Conservation (phyloP, 2,113 vertebrate species). For the Drymodes brunneopygia region DNA sequence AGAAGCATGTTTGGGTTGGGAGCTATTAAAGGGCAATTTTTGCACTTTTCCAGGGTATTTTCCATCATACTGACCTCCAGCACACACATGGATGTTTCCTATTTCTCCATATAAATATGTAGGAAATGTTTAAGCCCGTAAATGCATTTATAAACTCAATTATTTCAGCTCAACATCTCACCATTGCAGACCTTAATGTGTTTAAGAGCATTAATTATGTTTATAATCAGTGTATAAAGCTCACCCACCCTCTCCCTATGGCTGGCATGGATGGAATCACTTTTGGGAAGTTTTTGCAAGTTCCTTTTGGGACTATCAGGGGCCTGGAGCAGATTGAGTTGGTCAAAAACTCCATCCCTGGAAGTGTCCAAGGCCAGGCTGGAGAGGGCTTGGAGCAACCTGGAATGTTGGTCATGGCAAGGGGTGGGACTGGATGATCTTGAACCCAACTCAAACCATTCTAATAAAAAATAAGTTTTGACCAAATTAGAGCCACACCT, state of each 20-base stretch:
- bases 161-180: neutral
- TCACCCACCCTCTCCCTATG: neutral
- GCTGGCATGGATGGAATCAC: neutral
- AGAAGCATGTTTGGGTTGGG: neutral
- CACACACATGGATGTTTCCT: neutral
- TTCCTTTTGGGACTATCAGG: neutral
- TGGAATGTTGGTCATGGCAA: neutral
- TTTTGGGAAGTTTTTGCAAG: neutral
- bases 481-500: neutral
- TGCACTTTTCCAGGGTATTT: neutral
- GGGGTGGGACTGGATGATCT: neutral
- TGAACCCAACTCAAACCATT: neutral
- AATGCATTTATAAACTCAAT: rapidly evolving
- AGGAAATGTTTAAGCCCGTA: neutral
- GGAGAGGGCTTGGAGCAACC: neutral
- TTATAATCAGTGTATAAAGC: neutral
- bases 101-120: rapidly evolving
- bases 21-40: neutral
- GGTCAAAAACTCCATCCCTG: neutral
- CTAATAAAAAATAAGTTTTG: neutral
- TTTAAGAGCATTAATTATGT: neutral
- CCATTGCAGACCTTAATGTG: neutral
- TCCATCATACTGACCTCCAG: neutral
- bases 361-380: neutral
- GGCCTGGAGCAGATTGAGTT: neutral